phyloP scores from a whole-genome alignment of 2,888 invertebrate species.

The Ceramica pisi region DNA sequence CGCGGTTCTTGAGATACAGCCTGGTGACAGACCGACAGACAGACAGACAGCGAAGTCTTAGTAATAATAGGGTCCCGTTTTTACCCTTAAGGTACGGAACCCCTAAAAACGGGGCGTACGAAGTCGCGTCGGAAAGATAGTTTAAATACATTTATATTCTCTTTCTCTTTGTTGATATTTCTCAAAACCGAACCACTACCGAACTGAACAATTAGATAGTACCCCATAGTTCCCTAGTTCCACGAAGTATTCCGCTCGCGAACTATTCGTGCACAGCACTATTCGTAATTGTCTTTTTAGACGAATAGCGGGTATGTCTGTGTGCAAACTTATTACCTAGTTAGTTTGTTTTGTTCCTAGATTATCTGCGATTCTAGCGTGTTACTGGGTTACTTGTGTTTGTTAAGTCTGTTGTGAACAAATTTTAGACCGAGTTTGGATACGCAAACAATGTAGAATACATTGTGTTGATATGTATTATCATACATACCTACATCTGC shows the following conservation, averaged over 20 bases:
- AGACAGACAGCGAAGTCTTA: too few relatives aligned
- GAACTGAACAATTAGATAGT: neutral
- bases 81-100: too few relatives aligned
- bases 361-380: conserved; percentile 23
- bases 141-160: too few relatives aligned
- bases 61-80: too few relatives aligned
- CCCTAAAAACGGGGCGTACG: too few relatives aligned
- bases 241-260: conserved; percentile 9
- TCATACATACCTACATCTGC: too few relatives aligned
- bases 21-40: too few relatives aligned
- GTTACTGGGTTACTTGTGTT: conserved; percentile 24
- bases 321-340: conserved; percentile 46
- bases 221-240: conserved; percentile 1
- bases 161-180: too few relatives aligned
- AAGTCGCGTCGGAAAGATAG: too few relatives aligned
- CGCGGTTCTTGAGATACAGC: too few relatives aligned
- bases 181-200: neutral
- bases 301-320: conserved; percentile 37
- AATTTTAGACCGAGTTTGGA: neutral
- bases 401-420: neutral
- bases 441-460: neutral
- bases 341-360: conserved; percentile 37
- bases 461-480: too few relatives aligned
- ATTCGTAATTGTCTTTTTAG: conserved; percentile 45
- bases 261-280: conserved; percentile 14